Evolutionary conservation across 2,113 vertebrate species (phyloP).

Genomic region (Merops nubicus): DNA sequence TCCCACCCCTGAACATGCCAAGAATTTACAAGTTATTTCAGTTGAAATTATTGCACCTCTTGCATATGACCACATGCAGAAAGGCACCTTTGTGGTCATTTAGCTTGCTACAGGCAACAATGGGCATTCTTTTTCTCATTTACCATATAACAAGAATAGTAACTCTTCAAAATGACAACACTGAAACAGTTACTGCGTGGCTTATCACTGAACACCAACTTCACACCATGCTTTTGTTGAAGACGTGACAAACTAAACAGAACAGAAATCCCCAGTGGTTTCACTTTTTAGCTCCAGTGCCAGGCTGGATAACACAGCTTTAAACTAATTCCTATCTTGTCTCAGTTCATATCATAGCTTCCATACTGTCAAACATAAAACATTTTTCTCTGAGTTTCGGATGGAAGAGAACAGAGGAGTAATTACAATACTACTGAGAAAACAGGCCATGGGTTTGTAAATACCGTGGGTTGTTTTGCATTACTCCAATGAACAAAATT

Average conservation of each 20-base stretch:
- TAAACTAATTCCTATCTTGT: slow-evolving; percentile 8
- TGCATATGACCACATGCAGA: background rate
- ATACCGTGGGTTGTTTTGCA: slow-evolving; percentile 23
- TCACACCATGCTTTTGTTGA: background rate
- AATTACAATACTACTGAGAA: slow-evolving; percentile 21
- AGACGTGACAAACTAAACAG: background rate
- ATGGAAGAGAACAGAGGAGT: background rate
- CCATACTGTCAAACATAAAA: background rate
- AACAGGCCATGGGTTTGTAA: slow-evolving; percentile 22
- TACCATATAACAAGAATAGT: background rate
- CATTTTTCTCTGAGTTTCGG: background rate
- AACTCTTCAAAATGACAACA: background rate
- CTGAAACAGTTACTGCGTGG: background rate
- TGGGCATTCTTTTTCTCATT: background rate
- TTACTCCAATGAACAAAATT: slow-evolving; percentile 46
- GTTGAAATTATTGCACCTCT: background rate
- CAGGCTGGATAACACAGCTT: background rate
- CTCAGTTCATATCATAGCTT: background rate
- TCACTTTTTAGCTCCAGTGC: background rate
- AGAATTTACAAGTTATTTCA: background rate
- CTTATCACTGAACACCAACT: background rate
- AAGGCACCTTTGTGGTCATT: background rate
- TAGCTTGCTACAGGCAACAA: background rate
- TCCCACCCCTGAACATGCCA: background rate
- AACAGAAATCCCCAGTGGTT: background rate